Evolutionary conservation across 2,888 invertebrate species (phyloP).

Genomic region (Cephus pulcher): DNA sequence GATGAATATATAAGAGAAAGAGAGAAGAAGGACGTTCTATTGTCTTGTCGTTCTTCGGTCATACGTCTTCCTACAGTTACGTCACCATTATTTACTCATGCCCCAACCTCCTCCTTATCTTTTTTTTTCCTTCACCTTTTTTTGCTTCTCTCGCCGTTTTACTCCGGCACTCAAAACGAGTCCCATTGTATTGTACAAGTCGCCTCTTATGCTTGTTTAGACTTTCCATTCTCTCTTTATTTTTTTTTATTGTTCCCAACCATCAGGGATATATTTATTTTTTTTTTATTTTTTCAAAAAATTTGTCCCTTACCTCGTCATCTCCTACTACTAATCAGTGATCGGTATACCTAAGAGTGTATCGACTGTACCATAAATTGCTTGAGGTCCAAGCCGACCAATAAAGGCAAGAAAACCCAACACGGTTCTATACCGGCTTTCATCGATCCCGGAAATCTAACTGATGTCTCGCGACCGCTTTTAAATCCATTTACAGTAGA

Average conservation of each 20-base stretch:
- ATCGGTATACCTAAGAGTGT: background rate
- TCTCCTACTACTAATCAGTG: no score
- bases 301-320: background rate
- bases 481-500: background rate
- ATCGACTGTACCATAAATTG: background rate
- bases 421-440: background rate
- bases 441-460: background rate
- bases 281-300: background rate
- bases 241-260: background rate
- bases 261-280: background rate
- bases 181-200: constrained; percentile 35
- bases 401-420: background rate
- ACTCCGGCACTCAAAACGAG: constrained; percentile 12
- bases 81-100: constrained; percentile 53
- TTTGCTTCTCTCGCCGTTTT: background rate
- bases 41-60: constrained; percentile 49
- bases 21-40: constrained; percentile 39
- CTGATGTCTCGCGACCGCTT: background rate
- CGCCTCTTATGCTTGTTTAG: constrained; percentile 21
- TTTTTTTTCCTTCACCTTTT: constrained; percentile 36
- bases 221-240: background rate
- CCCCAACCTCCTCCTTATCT: constrained; percentile 26
- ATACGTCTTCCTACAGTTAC: constrained; percentile 52
- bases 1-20: constrained; percentile 13
- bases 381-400: background rate